Base-by-base conservation (phyloP, 2,113 vertebrate species). In the Caranx melampygus region DNA sequence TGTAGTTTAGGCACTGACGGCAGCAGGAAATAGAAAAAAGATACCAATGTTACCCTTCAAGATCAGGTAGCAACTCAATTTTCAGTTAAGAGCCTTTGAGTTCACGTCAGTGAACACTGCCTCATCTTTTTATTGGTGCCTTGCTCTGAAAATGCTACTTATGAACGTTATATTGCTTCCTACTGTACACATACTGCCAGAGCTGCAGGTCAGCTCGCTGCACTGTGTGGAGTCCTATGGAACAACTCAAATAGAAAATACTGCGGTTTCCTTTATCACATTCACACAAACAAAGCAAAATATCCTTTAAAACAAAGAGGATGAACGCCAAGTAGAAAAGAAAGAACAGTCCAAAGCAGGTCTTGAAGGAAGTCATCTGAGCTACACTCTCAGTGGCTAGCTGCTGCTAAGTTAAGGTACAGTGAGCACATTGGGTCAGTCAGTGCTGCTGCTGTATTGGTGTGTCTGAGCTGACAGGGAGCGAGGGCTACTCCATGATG, bases 401-500 rank as follows among this genome's bases (percentile, higher is more conserved):
- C 82, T 81, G 86, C 80, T 82, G 86, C 80, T 82, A 75, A 15
- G 60, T 79, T 75, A 81, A 85, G 78, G 79, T 84, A 37, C 62
- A 78, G 82, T 58, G 72, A 80, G 72, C 66, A 76, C 67, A 72
- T 76, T 81, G 62, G 80, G 78, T 87, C 77, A 35, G 81, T 89
- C 87, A 89, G 86, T 92, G 93, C 92, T 94, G 92, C 92, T 94
- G 92, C 69, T 92, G n/a, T n/a, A n/a, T n/a, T n/a, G 88, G 64
- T 75, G 63, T 63, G 63, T 75, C 9, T 31, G 80, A 72, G 55
- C 47, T 52, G 66, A 57, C 31, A 18, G 33, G 16, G 4, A 61
- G 34, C 15, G 35, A 37, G 0, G 40, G 74, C 94, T 96, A 99
- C 93, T 99, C 98, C 98, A 99, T 99, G 94, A 99, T 99, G 94